These are phyloP conservation scores for Bucco capensis DNA, from an alignment of 2,113 vertebrate species.

Conservation along the genomic window DNA sequence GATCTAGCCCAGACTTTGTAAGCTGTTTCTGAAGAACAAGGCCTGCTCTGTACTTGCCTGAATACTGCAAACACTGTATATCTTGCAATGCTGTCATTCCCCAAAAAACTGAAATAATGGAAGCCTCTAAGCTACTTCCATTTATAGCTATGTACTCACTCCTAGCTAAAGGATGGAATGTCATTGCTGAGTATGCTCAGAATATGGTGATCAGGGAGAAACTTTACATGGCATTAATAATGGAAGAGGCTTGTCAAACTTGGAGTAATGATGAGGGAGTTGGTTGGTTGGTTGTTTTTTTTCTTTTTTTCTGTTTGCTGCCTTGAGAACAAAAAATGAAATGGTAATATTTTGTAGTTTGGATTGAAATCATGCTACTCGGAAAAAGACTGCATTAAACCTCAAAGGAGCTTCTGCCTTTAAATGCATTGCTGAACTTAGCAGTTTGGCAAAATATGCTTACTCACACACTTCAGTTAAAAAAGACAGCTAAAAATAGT, in stretches of 20 bases:
- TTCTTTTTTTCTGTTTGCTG: not conserved
- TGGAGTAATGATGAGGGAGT: not conserved
- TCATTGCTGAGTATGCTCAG: not conserved
- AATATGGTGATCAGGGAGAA: not conserved
- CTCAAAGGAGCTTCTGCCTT: conserved; percentile 33
- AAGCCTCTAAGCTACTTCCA: not conserved
- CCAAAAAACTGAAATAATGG: not conserved
- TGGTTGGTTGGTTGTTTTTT: too few relatives aligned
- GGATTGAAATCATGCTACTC: not conserved
- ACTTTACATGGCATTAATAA: not conserved
- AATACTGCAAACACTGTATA: not conserved
- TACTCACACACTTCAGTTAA: not conserved
- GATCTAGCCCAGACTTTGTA: not conserved
- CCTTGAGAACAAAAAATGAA: not conserved
- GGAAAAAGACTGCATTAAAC: conserved; percentile 3
- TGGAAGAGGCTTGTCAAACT: not conserved
- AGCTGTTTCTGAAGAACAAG: not conserved
- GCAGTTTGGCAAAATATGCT: conserved; percentile 37
- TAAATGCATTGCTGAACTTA: conserved; percentile 14
- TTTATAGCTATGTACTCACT: not conserved
- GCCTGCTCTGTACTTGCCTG: not conserved
- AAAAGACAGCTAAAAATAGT: conserved; percentile 36
- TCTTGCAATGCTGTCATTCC: not conserved
- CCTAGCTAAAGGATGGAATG: not conserved
- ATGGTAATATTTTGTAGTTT: not conserved